Percentiles rank a stretch among this genome's conserved stretches.
Conservation (phyloP, 1,140 invertebrate species). For the Rhyacophila brunnea region DNA sequence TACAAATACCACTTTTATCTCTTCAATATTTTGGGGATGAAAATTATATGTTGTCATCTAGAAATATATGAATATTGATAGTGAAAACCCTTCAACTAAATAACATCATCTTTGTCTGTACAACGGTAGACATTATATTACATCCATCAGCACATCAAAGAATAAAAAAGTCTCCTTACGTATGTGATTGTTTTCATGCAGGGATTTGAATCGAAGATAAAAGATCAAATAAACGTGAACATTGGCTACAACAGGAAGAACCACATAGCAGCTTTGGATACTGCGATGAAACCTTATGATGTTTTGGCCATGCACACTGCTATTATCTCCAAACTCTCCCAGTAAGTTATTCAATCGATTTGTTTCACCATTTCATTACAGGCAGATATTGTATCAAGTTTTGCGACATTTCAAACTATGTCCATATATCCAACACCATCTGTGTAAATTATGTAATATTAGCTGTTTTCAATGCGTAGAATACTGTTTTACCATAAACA, state of each 20-base stretch:
- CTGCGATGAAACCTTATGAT: constrained; percentile 23
- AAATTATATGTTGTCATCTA: too few species aligned
- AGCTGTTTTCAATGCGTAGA: too few species aligned
- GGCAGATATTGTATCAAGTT: too few species aligned
- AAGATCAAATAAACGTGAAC: constrained; percentile 5
- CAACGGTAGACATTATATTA: background rate
- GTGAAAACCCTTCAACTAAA: background rate
- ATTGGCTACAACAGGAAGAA: constrained; percentile 21
- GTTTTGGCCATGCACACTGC: constrained; percentile 17
- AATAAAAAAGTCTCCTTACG: too few species aligned
- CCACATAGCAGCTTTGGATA: constrained; percentile 11
- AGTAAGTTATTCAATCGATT: constrained; percentile 26
- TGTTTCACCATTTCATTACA: too few species aligned
- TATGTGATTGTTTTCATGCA: constrained; percentile 11
- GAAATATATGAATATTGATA: background rate
- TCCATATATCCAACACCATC: too few species aligned
- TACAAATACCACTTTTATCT: too few species aligned
- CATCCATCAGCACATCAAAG: too few species aligned
- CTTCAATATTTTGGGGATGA: too few species aligned
- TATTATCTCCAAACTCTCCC: constrained; percentile 24
- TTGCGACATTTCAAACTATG: too few species aligned
- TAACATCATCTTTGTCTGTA: background rate
- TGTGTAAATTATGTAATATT: too few species aligned
- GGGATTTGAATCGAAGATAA: constrained; percentile 22
- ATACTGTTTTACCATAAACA: too few species aligned